Conservation (phyloP, 1,140 invertebrate species). For the Drosophila lacteicornis region DNA sequence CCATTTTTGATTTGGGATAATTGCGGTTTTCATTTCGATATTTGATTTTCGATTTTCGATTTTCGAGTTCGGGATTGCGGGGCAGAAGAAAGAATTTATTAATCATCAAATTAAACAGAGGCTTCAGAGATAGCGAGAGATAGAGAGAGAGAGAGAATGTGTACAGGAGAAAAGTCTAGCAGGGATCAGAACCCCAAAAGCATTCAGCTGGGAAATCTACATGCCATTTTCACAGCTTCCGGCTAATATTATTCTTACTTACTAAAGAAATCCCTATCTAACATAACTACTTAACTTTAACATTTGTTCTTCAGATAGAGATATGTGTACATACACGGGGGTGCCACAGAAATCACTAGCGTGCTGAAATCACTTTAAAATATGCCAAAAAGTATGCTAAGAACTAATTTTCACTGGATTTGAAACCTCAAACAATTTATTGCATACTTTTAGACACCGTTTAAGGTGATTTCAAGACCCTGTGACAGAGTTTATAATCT, state of each 20-base stretch:
- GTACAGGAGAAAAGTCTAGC: neutral
- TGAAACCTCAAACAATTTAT: no score
- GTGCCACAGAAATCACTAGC: no score
- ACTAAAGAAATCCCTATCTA: neutral
- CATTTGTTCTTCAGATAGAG: neutral
- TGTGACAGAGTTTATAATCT: neutral
- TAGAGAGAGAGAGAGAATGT: neutral
- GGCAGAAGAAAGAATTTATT: constrained; percentile 37
- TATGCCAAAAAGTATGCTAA: no score
- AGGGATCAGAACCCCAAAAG: constrained; percentile 6
- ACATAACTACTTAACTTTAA: neutral
- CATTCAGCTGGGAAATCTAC: constrained; percentile 3
- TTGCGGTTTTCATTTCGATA: constrained; percentile 17
- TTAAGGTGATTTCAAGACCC: no score
- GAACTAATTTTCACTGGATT: no score
- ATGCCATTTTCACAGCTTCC: constrained; percentile 1
- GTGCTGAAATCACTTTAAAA: no score
- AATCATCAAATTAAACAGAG: constrained; percentile 11
- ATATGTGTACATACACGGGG: no score
- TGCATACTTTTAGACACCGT: no score
- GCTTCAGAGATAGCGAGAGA: neutral
- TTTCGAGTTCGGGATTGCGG: constrained; percentile 9
- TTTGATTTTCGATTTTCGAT: constrained; percentile 1
- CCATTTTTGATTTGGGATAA: constrained; percentile 11
- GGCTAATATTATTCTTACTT: neutral